Conservation (phyloP, 2,797 vertebrate species). For the Chaunax sp. region DNA sequence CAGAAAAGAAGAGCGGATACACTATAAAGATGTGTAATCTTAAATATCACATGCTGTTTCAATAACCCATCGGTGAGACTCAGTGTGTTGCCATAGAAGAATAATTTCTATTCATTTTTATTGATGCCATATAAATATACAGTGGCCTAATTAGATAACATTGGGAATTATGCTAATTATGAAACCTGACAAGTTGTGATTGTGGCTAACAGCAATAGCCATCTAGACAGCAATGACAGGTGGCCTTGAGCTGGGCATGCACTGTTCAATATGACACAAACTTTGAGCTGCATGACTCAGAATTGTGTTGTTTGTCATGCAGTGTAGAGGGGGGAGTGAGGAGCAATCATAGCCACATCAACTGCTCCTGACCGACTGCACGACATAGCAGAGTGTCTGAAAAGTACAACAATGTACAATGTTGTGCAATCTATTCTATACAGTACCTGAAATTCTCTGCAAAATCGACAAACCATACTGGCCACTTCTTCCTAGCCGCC, state of each 20-base stretch:
- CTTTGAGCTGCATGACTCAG: no score
- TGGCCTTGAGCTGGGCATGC: background rate
- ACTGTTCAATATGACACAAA: no score
- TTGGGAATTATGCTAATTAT: slow-evolving; percentile 12
- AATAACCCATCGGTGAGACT: slow-evolving; percentile 17
- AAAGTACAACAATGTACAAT: no score
- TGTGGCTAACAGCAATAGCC: slow-evolving; percentile 24
- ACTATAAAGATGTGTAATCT: slow-evolving; percentile 8
- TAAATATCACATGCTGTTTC: slow-evolving; percentile 34
- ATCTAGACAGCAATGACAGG: slow-evolving; percentile 12
- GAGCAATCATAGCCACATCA: no score
- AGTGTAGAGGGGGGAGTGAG: no score
- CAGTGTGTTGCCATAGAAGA: background rate
- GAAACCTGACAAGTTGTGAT: slow-evolving; percentile 21
- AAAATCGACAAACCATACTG: no score
- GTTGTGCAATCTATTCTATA: no score
- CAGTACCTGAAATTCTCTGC: no score
- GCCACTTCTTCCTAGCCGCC: no score
- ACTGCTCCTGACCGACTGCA: no score
- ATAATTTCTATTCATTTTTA: slow-evolving; percentile 8
- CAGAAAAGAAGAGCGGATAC: background rate
- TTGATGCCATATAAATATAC: slow-evolving; percentile 18
- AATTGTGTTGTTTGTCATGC: no score
- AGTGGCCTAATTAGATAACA: slow-evolving; percentile 14
- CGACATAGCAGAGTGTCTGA: no score